Conservation (phyloP, 2,888 invertebrate genomes). For the Piscicola geometra region DNA sequence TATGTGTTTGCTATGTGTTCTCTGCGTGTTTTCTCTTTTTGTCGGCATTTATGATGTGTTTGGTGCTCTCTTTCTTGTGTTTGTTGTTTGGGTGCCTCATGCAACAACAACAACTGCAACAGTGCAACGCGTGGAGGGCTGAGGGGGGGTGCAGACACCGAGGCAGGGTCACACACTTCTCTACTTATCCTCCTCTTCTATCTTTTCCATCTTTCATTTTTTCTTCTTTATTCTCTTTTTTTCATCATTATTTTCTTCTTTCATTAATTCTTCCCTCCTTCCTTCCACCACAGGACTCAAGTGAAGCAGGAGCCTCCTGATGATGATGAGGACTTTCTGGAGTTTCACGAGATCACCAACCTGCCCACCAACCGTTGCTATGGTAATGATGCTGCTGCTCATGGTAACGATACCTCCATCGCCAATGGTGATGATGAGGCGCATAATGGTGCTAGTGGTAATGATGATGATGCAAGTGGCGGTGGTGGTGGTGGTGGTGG, state of each 20-base stretch:
- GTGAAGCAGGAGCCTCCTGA: conserved; percentile 28
- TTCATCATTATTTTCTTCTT: background rate
- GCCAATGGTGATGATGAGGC: background rate
- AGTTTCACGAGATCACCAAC: background rate
- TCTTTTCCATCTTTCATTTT: background rate
- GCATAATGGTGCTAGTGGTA: background rate
- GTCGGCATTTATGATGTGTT: too few relatives aligned
- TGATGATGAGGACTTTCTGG: conserved; percentile 7
- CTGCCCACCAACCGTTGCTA: background rate
- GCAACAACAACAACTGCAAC: too few relatives aligned
- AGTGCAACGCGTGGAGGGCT: too few relatives aligned
- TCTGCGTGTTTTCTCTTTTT: too few relatives aligned
- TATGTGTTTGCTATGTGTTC: too few relatives aligned
- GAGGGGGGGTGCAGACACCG: too few relatives aligned
- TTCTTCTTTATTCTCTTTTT: background rate
- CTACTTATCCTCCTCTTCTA: background rate
- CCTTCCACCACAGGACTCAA: background rate
- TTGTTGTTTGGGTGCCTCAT: too few relatives aligned
- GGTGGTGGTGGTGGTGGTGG: conserved; percentile 9
- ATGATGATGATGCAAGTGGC: conserved; percentile 5
- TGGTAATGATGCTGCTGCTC: background rate
- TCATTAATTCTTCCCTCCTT: background rate
- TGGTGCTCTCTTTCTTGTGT: too few relatives aligned
- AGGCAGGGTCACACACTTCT: background rate
- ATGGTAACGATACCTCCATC: too few relatives aligned